These are phyloP conservation scores for Coreoperca whiteheadi DNA, from an alignment of 2,113 vertebrate genomes.

Conservation along the genomic window DNA sequence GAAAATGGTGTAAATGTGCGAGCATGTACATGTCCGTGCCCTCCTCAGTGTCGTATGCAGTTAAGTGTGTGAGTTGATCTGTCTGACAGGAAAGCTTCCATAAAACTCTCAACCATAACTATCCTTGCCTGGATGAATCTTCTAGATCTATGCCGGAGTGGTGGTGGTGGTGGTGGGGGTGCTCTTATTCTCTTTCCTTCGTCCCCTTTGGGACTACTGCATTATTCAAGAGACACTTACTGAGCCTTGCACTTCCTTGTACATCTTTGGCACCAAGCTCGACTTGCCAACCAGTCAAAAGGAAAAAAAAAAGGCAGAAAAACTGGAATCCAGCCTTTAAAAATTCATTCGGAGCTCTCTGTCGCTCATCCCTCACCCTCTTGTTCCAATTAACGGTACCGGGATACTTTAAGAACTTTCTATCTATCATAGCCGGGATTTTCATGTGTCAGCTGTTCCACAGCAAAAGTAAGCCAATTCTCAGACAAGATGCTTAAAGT, in stretches of 20 bases:
- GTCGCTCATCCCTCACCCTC: slow-evolving; percentile 70
- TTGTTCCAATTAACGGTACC: slow-evolving; percentile 77
- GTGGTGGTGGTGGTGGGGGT: not conserved
- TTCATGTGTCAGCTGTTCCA: slow-evolving; percentile 68
- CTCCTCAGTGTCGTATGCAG: slow-evolving; percentile 9
- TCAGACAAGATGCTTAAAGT: slow-evolving; percentile 69
- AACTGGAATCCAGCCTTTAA: slow-evolving; percentile 71
- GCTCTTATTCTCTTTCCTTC: slow-evolving; percentile 20
- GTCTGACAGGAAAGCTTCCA: slow-evolving; percentile 50
- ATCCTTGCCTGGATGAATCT: slow-evolving; percentile 59
- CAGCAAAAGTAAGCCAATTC: slow-evolving; percentile 60
- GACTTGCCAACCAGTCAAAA: slow-evolving; percentile 69
- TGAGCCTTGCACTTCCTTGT: slow-evolving; percentile 79
- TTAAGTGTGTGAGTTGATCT: slow-evolving; percentile 50
- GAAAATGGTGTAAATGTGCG: slow-evolving; percentile 34
- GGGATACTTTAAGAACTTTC: slow-evolving; percentile 70
- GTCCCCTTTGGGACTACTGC: slow-evolving; percentile 68
- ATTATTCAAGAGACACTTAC: slow-evolving; percentile 85
- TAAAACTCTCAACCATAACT: slow-evolving; percentile 48
- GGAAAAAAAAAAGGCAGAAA: slow-evolving; percentile 37
- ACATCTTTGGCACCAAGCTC: slow-evolving; percentile 79
- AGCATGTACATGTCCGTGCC: slow-evolving; percentile 2
- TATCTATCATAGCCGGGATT: slow-evolving; percentile 63
- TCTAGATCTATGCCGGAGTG: slow-evolving; percentile 36
- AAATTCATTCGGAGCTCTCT: slow-evolving; percentile 76